These are phyloP conservation scores for Calliphora vicina DNA, from an alignment of 1,140 invertebrate genomes.

Conservation along the genomic window DNA sequence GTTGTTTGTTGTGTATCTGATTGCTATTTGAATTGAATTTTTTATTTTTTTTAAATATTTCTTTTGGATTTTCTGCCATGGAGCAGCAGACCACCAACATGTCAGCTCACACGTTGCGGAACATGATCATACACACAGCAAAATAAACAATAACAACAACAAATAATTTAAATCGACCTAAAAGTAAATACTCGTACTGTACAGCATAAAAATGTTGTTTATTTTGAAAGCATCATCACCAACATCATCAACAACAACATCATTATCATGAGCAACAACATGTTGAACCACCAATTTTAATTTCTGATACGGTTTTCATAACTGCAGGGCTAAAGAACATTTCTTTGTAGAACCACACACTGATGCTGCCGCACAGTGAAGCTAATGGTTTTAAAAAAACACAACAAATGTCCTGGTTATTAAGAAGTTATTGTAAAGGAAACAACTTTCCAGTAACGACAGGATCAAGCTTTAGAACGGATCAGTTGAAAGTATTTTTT, in stretches of 20 bases:
- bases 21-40: neutral
- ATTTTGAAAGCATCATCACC: constrained; percentile 28
- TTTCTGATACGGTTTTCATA: constrained; percentile 8
- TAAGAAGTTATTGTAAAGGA: too few species aligned
- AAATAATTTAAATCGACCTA: constrained; percentile 3
- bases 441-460: too few species aligned
- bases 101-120: constrained; percentile 59
- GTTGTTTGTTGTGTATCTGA: neutral
- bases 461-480: too few species aligned
- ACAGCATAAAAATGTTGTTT: constrained; percentile 17
- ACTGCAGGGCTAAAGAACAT: constrained; percentile 24
- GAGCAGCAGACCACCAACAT: constrained; percentile 55
- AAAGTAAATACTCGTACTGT: neutral
- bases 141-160: neutral
- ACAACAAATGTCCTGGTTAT: too few species aligned
- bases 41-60: neutral
- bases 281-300: neutral
- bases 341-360: neutral
- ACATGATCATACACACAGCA: constrained; percentile 40
- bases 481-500: too few species aligned
- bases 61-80: neutral
- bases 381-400: too few species aligned
- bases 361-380: neutral
- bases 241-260: neutral
- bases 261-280: constrained; percentile 17